phyloP scores from a whole-genome alignment of 2,888 invertebrate genomes.

The Cybosia mesomella region DNA sequence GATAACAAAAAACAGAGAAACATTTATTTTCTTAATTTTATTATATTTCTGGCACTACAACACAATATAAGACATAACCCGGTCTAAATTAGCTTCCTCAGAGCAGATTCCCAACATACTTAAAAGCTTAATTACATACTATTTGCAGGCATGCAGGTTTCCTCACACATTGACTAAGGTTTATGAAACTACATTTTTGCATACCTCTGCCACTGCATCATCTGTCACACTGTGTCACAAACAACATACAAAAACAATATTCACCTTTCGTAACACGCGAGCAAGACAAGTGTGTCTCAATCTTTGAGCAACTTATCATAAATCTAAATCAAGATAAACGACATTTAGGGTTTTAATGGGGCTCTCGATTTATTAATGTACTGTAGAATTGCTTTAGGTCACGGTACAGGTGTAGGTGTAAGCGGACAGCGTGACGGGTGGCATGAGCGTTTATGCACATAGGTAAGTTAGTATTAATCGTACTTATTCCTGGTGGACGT shows the following conservation, averaged over 20 bases:
- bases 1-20: too few species aligned
- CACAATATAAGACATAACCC: too few species aligned
- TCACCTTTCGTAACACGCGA: conserved; percentile 53
- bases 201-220: conserved; percentile 1
- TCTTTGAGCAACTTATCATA: conserved; percentile 79
- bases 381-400: conserved; percentile 54
- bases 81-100: too few species aligned
- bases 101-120: too few species aligned
- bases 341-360: conserved; percentile 82
- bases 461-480: not conserved
- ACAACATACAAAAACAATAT: conserved; percentile 45
- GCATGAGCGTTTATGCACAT: not conserved
- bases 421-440: conserved; percentile 2
- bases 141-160: not conserved
- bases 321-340: conserved; percentile 84
- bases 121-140: not conserved
- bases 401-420: not conserved
- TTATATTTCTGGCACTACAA: too few species aligned
- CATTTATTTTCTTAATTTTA: too few species aligned
- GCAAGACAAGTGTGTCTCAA: conserved; percentile 73
- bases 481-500: not conserved
- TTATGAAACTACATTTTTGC: conserved; percentile 8
- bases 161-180: not conserved
- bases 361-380: conserved; percentile 78
- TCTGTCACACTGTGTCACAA: conserved; percentile 8